phyloP scores from a whole-genome alignment of 2,888 invertebrate genomes.

The Pharmacophagus antenor region DNA sequence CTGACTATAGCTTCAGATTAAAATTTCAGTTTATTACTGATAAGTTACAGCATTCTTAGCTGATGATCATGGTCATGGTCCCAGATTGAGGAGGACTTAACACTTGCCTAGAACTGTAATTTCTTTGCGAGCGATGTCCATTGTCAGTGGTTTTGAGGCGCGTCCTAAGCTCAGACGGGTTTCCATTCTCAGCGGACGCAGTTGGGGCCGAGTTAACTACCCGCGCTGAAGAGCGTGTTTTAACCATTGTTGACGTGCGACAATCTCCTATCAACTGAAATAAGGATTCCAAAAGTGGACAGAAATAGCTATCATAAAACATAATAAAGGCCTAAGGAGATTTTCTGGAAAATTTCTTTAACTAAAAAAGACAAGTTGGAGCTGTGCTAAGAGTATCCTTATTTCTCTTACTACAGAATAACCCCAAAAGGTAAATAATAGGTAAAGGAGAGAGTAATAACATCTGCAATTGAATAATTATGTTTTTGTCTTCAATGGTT shows the following conservation, averaged over 20 bases:
- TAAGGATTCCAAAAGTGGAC: constrained; percentile 75
- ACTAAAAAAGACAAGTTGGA: constrained; percentile 44
- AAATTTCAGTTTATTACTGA: not conserved
- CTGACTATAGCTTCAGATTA: not conserved
- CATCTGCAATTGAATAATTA: constrained; percentile 79
- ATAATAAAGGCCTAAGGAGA: constrained; percentile 49
- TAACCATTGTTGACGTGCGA: constrained; percentile 80
- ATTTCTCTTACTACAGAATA: constrained; percentile 68
- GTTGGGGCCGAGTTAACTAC: constrained; percentile 69
- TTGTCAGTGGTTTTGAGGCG: constrained; percentile 70
- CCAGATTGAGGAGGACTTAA: constrained; percentile 82
- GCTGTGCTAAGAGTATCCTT: constrained; percentile 48
- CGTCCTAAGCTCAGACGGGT: constrained; percentile 68
- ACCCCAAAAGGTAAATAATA: constrained; percentile 47
- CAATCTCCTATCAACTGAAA: constrained; percentile 80
- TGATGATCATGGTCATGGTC: constrained; percentile 44
- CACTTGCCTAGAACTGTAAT: constrained; percentile 73
- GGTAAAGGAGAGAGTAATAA: constrained; percentile 60
- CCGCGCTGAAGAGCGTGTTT: constrained; percentile 80
- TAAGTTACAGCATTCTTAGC: not conserved
- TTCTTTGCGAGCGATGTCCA: constrained; percentile 69
- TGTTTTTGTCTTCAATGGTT: constrained; percentile 77
- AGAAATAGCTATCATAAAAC: constrained; percentile 58
- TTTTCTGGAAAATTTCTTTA: constrained; percentile 76
- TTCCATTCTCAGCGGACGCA: constrained; percentile 71